Evolutionary conservation across 2,888 invertebrate genomes (phyloP), one percentile per base, ranked within the genome.

Genomic region (Leucophenga maculata): DNA sequence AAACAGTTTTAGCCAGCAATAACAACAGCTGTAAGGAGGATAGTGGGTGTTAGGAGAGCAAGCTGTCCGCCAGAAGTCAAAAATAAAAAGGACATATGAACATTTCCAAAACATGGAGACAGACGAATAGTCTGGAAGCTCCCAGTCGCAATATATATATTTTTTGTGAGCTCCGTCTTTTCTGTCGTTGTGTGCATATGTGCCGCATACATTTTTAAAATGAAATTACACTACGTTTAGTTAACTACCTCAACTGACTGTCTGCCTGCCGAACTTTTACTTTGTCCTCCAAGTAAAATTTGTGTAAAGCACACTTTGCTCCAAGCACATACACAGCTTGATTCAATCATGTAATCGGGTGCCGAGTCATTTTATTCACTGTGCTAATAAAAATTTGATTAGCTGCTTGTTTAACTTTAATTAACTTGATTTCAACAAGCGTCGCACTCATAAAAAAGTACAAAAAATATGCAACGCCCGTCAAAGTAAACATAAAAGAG

Each of bases 381-480:
- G 39, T 39, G 77, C 74, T 73, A 75, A 82, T 82, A 78, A 71
- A 82, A 81, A 79, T 81, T 81, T 81, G 81, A 82, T 81, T 82
- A 81, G 82, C 82, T 76, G 79, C 81, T 82, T 80, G 80, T 80
- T 81, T 81, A 81, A 79, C 81, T 81, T 81, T 81, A 82, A 80
- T 80, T 80, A 80, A 80, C 79, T 80, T 80, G 75, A 80, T 80
- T 77, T 76, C 73, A 77, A 74, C 73, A 73, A 72, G 71, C 22
- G 59, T 32, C 26, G 67, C 79, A 73, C 73, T 77, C 13, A 16
- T 44, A 26, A 70, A 70, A 69, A 67, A 16, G 16, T 1, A 1
- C 50, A 73, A 73, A 76, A 72, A 70, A 71, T 72, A 69, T 69
- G 57, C 57, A 31, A 2, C 44, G 26, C 14, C 11, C 39, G 9